These are phyloP conservation scores for Girardinichthys multiradiatus DNA, from an alignment of 2,113 vertebrate species.

Conservation along the genomic window DNA sequence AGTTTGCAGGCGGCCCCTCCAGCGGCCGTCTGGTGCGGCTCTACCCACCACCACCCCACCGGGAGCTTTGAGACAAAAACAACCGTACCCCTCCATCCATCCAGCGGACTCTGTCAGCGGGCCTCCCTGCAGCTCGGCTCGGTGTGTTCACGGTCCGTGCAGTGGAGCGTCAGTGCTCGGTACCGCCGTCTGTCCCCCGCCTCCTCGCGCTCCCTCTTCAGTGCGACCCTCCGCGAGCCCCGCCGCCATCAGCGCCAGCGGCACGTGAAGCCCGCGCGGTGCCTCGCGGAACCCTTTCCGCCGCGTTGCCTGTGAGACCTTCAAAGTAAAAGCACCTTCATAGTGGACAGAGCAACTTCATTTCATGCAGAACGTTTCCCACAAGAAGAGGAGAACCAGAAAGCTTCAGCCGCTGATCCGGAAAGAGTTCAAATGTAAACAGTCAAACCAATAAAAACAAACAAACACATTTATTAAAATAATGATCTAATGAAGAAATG, in stretches of 20 bases:
- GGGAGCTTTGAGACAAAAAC: constrained; percentile 26
- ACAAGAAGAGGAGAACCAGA: no score
- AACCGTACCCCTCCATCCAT: constrained; percentile 31
- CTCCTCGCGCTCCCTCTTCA: constrained; percentile 61
- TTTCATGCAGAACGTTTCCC: no score
- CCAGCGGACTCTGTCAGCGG: not conserved
- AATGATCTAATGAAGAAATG: no score
- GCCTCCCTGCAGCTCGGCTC: not conserved
- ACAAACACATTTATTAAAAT: not conserved
- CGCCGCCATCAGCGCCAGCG: constrained; percentile 70
- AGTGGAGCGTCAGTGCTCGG: constrained; percentile 33
- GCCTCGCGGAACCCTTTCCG: constrained; percentile 17
- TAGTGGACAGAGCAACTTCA: no score
- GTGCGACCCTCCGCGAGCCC: constrained; percentile 68
- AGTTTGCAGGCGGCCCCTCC: constrained; percentile 5
- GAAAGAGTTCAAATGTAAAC: not conserved
- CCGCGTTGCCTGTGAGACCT: not conserved
- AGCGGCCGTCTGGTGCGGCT: no score
- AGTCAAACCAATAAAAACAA: not conserved
- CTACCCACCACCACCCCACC: not conserved
- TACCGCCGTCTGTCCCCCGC: constrained; percentile 49
- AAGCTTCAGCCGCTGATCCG: not conserved
- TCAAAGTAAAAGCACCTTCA: constrained; percentile 63
- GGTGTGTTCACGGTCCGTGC: not conserved
- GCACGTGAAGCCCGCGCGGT: constrained; percentile 41